Base-by-base conservation (phyloP, 2,113 vertebrate species). In the Embiotoca jacksoni region DNA sequence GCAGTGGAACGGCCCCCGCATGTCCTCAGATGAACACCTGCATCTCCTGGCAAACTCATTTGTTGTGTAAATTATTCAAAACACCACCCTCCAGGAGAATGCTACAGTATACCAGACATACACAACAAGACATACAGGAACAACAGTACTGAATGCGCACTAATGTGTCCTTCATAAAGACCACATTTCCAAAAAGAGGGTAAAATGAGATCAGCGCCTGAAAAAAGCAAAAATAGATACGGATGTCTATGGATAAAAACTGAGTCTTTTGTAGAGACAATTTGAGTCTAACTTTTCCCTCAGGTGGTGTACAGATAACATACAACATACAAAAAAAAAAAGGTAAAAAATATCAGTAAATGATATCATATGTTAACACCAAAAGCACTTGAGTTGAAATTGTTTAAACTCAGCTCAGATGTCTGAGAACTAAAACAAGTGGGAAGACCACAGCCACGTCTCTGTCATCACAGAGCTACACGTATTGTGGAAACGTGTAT, bases 21-120 rank as follows among this genome's bases (percentile, higher is more conserved):
- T 67, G 79, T 73, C 56, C 79, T 81, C 72, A 78, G 62, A 85
- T 86, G 68, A 83, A 89, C 82, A 85, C 83, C 88, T 86, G 80
- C 57, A 81, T 82, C 86, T 90, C 84, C 77, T 85, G 75, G 81
- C 80, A 83, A 89, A 92, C 79, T 84, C 82, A 89, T 87, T 91
- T 91, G 80, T 87, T 80, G 78, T 79, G 85, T 93, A 71, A 92
- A 93, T 93, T 86, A 93, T 93, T 93, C 87, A 93, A 72, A 72
- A 56, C 31, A 16, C 60, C 80, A 41, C 59, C 80, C 72, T 81
- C 49, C 23, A 69, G 55, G 55, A 80, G 72, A 67, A 33, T 3
- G 8, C 65, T 65, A 77, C 62, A 79, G 61, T 77, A 65, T 11
- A 70, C 30, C 64, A 77, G 65, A 72, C 60, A 65, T 55, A 69